Conservation (phyloP, 2,113 vertebrate genomes). For the Ageneiosus marmoratus region DNA sequence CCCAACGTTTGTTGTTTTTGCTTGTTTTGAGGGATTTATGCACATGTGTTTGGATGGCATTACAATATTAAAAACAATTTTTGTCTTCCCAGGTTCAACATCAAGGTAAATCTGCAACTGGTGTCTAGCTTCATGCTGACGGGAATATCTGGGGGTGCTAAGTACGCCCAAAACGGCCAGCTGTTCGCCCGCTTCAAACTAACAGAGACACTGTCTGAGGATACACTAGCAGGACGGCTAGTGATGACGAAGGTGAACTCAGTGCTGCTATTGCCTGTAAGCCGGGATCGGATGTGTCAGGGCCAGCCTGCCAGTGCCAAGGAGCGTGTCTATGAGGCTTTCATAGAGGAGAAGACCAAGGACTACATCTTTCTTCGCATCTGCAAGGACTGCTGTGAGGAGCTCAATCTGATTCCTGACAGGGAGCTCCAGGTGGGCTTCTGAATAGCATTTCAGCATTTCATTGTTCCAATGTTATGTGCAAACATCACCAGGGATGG, state of each 20-base stretch:
- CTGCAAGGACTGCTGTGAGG: constrained; percentile 93
- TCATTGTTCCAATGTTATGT: not conserved
- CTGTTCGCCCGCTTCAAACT: constrained; percentile 98
- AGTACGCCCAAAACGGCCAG: constrained; percentile 96
- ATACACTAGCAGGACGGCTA: constrained; percentile 93
- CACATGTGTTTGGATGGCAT: too few species aligned
- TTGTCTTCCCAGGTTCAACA: constrained; percentile 87
- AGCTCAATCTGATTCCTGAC: constrained; percentile 88
- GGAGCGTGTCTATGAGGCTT: constrained; percentile 95
- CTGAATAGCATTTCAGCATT: not conserved
- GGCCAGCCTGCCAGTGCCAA: constrained; percentile 86
- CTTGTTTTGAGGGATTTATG: not conserved
- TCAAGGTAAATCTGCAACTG: constrained; percentile 97
- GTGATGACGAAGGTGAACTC: constrained; percentile 99
- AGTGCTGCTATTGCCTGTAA: constrained; percentile 90
- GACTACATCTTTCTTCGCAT: constrained; percentile 98
- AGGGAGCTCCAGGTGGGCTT: constrained; percentile 86
- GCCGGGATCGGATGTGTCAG: constrained; percentile 78
- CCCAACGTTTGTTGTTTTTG: not conserved
- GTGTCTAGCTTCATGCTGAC: constrained; percentile 98
- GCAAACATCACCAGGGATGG: not conserved
- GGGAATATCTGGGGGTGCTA: constrained; percentile 95
- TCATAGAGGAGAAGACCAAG: constrained; percentile 99
- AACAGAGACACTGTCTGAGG: constrained; percentile 96
- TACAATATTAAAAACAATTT: constrained; percentile 31